Conservation (phyloP, 2,113 vertebrate species). For the Nibea coibor region DNA sequence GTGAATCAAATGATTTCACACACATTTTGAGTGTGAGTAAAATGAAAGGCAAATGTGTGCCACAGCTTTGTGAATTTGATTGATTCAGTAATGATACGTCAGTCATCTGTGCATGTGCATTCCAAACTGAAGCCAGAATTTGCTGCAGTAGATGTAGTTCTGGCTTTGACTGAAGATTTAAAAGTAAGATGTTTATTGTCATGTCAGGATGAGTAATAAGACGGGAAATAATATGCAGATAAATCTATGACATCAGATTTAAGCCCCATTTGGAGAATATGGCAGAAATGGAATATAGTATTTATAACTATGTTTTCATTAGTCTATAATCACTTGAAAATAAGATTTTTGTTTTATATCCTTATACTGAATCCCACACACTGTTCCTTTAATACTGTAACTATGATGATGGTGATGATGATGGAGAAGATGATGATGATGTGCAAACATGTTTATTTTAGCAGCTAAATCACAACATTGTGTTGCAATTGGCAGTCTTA, state of each 20-base stretch:
- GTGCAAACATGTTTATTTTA: neutral
- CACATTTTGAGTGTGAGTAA: conserved; percentile 7
- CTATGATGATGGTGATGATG: no score
- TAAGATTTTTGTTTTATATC: no score
- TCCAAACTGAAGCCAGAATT: neutral
- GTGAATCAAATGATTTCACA: conserved; percentile 37
- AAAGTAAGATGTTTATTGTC: neutral
- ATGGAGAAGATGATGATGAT: no score
- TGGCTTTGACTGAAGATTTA: neutral
- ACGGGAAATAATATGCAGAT: neutral
- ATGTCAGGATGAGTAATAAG: neutral
- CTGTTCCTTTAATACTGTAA: no score
- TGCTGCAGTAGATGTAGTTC: neutral
- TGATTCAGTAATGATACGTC: neutral
- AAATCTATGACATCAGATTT: no score
- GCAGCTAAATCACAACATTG: neutral
- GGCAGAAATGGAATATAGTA: no score
- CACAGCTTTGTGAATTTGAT: neutral
- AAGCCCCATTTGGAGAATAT: no score
- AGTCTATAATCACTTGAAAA: no score
- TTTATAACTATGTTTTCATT: no score
- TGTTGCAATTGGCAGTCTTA: neutral
- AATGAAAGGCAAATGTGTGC: conserved; percentile 20
- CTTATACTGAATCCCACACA: no score
- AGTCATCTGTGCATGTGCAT: neutral